Evolutionary conservation across 2,797 vertebrate genomes (phyloP).

Genomic region (Gila robusta): DNA sequence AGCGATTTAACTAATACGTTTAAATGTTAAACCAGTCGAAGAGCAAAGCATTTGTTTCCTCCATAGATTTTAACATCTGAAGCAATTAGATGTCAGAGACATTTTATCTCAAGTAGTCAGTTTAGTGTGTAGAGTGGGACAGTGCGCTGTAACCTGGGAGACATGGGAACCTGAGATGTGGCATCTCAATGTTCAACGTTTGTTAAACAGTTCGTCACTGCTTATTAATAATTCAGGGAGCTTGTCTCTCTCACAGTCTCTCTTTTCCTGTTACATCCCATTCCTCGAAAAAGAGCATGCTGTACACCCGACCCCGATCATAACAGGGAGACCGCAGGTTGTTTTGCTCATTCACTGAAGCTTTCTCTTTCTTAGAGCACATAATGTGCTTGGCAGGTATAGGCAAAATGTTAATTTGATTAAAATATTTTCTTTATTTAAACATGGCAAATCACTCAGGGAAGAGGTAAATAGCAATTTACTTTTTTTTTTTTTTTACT

Average conservation of each 20-base stretch:
- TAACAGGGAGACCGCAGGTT: conserved; percentile 55
- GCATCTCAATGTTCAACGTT: conserved; percentile 69
- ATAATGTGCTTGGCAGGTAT: conserved; percentile 27
- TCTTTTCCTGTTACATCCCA: conserved; percentile 55
- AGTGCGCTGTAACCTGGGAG: conserved; percentile 19
- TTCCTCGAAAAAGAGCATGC: conserved; percentile 45
- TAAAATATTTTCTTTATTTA: conserved; percentile 16
- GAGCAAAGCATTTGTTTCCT: not conserved
- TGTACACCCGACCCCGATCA: conserved; percentile 34
- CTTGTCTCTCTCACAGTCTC: conserved; percentile 61
- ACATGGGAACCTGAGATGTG: conserved; percentile 50
- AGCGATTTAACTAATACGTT: not conserved
- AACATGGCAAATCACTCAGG: conserved; percentile 55
- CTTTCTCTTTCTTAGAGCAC: conserved; percentile 32
- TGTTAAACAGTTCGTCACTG: conserved; percentile 70
- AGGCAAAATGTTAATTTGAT: conserved; percentile 42
- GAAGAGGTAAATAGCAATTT: conserved; percentile 60
- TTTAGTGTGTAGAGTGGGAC: conserved; percentile 4
- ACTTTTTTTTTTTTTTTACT: conserved; percentile 38
- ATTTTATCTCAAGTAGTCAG: not conserved
- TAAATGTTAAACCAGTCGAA: not conserved
- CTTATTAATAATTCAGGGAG: conserved; percentile 73
- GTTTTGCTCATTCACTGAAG: conserved; percentile 33
- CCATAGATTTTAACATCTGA: not conserved
- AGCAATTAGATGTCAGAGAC: not conserved